Conservation (phyloP, 2,888 invertebrate genomes). For the Eristalinus aeneus region DNA sequence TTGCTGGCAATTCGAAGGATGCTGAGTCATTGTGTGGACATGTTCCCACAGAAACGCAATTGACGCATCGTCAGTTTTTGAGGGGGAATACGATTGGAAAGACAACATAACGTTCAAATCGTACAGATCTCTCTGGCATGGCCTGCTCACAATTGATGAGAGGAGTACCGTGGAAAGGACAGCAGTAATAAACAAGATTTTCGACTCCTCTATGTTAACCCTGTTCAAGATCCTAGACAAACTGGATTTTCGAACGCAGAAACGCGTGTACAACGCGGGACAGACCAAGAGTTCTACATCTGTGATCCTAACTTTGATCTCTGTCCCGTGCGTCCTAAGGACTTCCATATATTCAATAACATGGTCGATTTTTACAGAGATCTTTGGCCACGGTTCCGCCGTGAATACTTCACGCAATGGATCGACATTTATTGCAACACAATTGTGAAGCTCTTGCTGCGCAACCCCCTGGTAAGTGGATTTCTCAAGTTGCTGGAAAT, state of each 20-base stretch:
- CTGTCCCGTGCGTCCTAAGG: slow-evolving; percentile 81
- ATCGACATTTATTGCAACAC: slow-evolving; percentile 82
- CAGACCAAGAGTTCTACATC: slow-evolving; percentile 73
- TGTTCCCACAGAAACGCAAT: slow-evolving; percentile 83
- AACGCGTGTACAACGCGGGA: slow-evolving; percentile 71
- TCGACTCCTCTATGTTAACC: slow-evolving; percentile 80
- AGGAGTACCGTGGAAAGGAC: slow-evolving; percentile 60
- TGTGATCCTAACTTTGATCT: slow-evolving; percentile 78
- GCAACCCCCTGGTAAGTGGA: slow-evolving; percentile 85
- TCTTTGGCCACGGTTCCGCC: slow-evolving; percentile 77
- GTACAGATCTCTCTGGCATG: slow-evolving; percentile 83
- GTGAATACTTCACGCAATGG: slow-evolving; percentile 78
- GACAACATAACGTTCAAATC: slow-evolving; percentile 82
- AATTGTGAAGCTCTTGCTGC: slow-evolving; percentile 82
- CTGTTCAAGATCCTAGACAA: slow-evolving; percentile 81
- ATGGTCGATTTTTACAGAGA: slow-evolving; percentile 84
- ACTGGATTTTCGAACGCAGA: slow-evolving; percentile 81
- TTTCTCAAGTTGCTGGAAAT: slow-evolving; percentile 85
- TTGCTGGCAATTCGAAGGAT: too few relatives aligned
- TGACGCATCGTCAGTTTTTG: slow-evolving; percentile 79
- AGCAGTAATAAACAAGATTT: slow-evolving; percentile 77
- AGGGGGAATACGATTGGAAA: slow-evolving; percentile 78
- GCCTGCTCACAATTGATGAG: neutral
- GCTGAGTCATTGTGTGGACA: slow-evolving; percentile 84
- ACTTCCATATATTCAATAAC: slow-evolving; percentile 86